Evolutionary conservation across 1,140 invertebrate species (phyloP), one percentile per base, ranked within the genome.

Genomic region (Penaeus japonicus): DNA sequence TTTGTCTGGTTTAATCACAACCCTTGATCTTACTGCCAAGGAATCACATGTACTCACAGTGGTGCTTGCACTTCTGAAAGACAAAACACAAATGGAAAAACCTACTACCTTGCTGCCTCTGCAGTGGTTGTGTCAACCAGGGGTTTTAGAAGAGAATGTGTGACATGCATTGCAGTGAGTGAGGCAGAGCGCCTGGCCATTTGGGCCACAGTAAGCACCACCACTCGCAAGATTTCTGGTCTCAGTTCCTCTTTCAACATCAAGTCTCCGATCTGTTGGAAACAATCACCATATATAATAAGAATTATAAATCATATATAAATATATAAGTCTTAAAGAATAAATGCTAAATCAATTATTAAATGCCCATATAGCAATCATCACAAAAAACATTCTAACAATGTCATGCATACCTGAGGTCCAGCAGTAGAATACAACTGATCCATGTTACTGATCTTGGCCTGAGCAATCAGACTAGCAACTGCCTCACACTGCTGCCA

Each of bases 401-500:
- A 0, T 77, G 30, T 35, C 12, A 24, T 30, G 82, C 79, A 77
- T 65, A 88, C 87, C 87, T 88, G 87, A 27, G 87, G 87, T 30
- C 80, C 87, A 12, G 83, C 2, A 24, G 87, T 24, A 15, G 70
- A 32, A 78, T 83, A 88, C 10, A 83, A 84, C 15, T 32, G 24
- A 47, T 77, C 27, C 2, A 88, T 32, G 65, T 88, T 79, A 4
- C 30, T 54, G 32, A 53, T 77, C 30, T 77, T 82, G 35, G 70
- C 70, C 22, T 84, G 80, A 17, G 87, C 80, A 47, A 88, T 84
- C 20, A 88, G 47, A 0, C 53, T 30, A 73, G 87, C 87, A 57
- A 88, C 80, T 39, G 87, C 87, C 55, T 88, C 80, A 77, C 80
- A 84, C 1, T 32, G 80, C 18, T 57, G 62, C 62, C 70, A 81